Evolutionary conservation across 2,113 vertebrate genomes (phyloP), one percentile per base, ranked within the genome.

Genomic region (Turnix velox): DNA sequence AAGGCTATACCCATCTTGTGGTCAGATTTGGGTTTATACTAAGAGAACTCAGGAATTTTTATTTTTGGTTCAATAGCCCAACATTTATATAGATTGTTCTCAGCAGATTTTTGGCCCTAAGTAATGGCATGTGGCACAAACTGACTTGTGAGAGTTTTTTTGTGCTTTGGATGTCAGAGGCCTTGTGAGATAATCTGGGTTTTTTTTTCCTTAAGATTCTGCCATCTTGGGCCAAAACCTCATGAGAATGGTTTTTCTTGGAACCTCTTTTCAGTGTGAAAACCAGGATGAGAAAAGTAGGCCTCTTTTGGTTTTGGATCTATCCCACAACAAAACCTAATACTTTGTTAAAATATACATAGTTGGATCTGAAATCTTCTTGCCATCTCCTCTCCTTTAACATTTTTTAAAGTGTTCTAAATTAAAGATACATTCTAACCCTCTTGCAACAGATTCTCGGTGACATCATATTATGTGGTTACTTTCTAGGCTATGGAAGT

Each of bases 221-320:
- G 74, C 69, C 86, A 89, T 95, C 77, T 93, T 94, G 69, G 87
- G 80, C 95, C 95, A 96, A 96, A 96, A 92, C 92, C 91, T 96
- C 86, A 92, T 75, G 69, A 96, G 86, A 95, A 86, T 72, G 78
- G 73, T 92, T 96, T 35, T 79, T 92, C 80, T 92, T 95, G 88
- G 91, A 93, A 88, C 73, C 72, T 45, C 63, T 75, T 84, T 93
- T 88, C 65, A 90, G 61, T 78, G 82, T 84, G 61, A 87, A 95
- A 95, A 92, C 61, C 76, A 87, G 40, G 27, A 92, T 68, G 59
- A 88, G 57, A 90, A 90, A 95, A 96, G 78, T 84, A 94, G 28
- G 19, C n/a, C 48, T 67, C 13, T 93, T 24, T 84, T 92, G 57
- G 71, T 46, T 94, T 94, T 92, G 76, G 57, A 93, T 93, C 65